A percentile compares a stretch with the other conserved stretches of the same genome.
Conservation (phyloP, 2,888 invertebrate genomes). For the Acrocyrtus sp. region DNA sequence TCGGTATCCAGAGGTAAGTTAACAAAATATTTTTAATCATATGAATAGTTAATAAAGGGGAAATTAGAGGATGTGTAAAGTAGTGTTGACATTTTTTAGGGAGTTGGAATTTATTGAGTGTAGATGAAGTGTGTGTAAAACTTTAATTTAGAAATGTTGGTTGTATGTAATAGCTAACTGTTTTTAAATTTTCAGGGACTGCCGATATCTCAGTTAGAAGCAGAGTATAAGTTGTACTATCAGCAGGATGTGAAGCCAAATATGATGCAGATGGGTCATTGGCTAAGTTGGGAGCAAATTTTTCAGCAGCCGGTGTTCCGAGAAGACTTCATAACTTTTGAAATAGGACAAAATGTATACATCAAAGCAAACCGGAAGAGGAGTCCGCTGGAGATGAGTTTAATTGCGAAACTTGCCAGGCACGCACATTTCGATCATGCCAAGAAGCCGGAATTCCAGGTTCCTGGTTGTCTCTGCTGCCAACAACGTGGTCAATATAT, state of each 20-base stretch:
- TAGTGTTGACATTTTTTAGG: neutral
- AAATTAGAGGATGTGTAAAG: slow-evolving; percentile 2
- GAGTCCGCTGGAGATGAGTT: slow-evolving; percentile 52
- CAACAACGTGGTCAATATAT: slow-evolving; percentile 50
- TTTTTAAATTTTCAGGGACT: slow-evolving; percentile 42
- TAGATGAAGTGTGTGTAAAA: neutral
- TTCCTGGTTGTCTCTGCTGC: slow-evolving; percentile 49
- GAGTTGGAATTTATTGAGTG: no score
- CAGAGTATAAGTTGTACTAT: slow-evolving; percentile 54
- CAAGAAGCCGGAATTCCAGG: slow-evolving; percentile 47
- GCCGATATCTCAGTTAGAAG: slow-evolving; percentile 41
- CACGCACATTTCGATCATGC: slow-evolving; percentile 52
- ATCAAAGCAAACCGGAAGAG: slow-evolving; percentile 50
- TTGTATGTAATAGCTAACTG: neutral
- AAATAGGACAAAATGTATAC: slow-evolving; percentile 47
- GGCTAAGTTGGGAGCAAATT: slow-evolving; percentile 49
- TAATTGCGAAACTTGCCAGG: slow-evolving; percentile 54
- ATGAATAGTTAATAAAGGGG: no score
- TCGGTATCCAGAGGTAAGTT: slow-evolving; percentile 53
- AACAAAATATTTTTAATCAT: neutral
- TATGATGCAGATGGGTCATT: slow-evolving; percentile 48
- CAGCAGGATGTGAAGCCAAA: slow-evolving; percentile 49
- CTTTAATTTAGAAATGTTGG: neutral
- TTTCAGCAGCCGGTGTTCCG: slow-evolving; percentile 48
- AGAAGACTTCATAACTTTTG: slow-evolving; percentile 50